Conservation (phyloP, 2,797 vertebrate genomes). For the Etheostoma perlongum region DNA sequence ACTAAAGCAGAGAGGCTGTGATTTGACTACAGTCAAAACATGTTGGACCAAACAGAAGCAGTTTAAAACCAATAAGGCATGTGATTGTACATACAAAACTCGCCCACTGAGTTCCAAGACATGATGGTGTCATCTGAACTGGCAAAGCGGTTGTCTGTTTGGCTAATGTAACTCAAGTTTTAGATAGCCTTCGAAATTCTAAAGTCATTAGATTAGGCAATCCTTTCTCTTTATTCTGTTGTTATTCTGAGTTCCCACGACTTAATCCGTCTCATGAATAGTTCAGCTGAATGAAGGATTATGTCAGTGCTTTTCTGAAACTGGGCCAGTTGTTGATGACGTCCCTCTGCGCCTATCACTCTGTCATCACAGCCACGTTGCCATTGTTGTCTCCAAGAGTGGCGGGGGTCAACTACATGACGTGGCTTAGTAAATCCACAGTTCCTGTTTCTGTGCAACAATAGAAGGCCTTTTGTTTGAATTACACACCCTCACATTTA, state of each 20-base stretch:
- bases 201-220: not conserved
- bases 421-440: constrained; percentile 9
- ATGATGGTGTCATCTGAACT: not conserved
- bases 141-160: not conserved
- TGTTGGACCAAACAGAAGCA: not conserved
- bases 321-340: not conserved
- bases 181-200: not conserved
- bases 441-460: constrained; percentile 48
- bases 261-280: not conserved
- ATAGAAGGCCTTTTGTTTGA: constrained; percentile 38
- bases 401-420: not conserved
- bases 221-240: not conserved
- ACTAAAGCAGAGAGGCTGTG: not conserved
- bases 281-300: not conserved
- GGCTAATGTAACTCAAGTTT: not conserved
- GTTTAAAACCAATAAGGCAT: not conserved
- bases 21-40: not conserved
- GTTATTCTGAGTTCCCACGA: not conserved
- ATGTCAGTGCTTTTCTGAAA: not conserved
- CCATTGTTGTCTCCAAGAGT: constrained; percentile 38
- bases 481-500: constrained; percentile 14
- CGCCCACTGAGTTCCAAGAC: too few relatives aligned
- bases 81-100: too few relatives aligned
- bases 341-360: constrained; percentile 6
- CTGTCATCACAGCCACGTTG: constrained; percentile 16